A percentile compares a stretch with the other conserved stretches of the same genome.
Conservation (phyloP, 92 coral and sea anemone genomes). For the Phenganax subtilis region DNA sequence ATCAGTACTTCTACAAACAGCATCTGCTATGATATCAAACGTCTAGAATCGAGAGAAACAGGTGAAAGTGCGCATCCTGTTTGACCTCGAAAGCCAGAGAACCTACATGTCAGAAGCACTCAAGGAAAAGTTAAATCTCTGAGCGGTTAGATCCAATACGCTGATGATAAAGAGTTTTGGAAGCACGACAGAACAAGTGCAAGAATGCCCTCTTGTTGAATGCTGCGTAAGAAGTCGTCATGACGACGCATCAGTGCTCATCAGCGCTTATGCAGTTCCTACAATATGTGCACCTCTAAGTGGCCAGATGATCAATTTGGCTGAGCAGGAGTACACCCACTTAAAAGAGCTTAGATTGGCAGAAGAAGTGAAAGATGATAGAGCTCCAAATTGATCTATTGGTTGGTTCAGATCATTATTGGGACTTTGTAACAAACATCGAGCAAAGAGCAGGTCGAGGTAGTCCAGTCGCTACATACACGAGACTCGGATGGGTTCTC, state of each 20-base stretch:
- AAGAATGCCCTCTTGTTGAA: constrained; percentile 7
- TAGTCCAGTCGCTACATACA: constrained; percentile 18
- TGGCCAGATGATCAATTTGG: constrained; percentile 1
- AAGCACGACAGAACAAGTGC: constrained; percentile 2
- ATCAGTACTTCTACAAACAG: not conserved
- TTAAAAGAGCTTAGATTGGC: constrained; percentile 3
- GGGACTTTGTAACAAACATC: constrained; percentile 1
- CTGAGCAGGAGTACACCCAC: constrained; percentile 7
- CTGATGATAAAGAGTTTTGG: constrained; percentile 23
- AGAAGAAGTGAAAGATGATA: not conserved
- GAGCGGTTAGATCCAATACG: not conserved
- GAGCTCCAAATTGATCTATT: not conserved
- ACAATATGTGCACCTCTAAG: not conserved
- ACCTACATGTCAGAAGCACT: not conserved
- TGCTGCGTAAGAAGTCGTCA: not conserved
- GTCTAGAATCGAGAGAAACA: not conserved
- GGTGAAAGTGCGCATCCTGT: constrained; percentile 10
- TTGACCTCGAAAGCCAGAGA: constrained; percentile 7
- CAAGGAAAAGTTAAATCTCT: not conserved
- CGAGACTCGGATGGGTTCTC: constrained; percentile 17
- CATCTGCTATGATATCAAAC: not conserved
- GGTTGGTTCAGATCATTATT: constrained; percentile 13
- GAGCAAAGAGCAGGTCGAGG: not conserved
- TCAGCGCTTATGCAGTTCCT: not conserved
- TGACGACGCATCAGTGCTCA: not conserved